Base-by-base conservation (phyloP, 2,888 invertebrate species). In the Gortyna flavago region DNA sequence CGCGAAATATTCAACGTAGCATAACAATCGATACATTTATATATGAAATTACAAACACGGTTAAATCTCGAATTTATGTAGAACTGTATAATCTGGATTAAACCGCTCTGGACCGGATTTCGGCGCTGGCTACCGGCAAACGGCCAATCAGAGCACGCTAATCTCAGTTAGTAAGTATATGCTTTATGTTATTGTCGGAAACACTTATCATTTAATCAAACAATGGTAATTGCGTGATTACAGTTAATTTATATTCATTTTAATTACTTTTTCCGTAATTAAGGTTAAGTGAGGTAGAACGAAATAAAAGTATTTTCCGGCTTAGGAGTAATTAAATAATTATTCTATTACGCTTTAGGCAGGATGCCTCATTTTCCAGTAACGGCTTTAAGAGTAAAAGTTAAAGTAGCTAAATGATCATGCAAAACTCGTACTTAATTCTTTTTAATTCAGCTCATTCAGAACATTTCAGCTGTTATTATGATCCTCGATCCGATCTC, bases 51-150 rank as follows among this genome's bases (percentile, higher is more conserved):
- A 72, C 76, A 85, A 81, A 81, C 68, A 80, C 35, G 2, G 67
- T 68, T 85, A 74, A 85, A 57, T 75, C 83, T 84, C 67, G 81
- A 91, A 91, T 92, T 91, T 91, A 92, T 90, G 88, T 90, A 85
- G 87, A 91, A 92, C 91, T 91, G 92, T 90, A 91, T 90, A 91
- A 92, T 92, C 92, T 90, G 83, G 91, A 85, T 91, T 92, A 89
- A 93, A 89, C 90, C 89, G 83, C 86, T 87, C 83, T 86, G 79
- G 79, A 83, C 85, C 87, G 90, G 92, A 91, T 93, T 92, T 89
- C 78, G 85, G 84, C 81, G 88, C 87, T 85, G 84, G 78, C 79
- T 87, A 81, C 90, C 89, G 87, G 86, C 89, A 84, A 79, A 82
- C 85, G 78, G 85, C 91, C 92, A 93, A 93, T 93, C 91, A 91